Evolutionary conservation across 2,888 invertebrate species (phyloP).

Genomic region (Drepanosiphum platanoidis): DNA sequence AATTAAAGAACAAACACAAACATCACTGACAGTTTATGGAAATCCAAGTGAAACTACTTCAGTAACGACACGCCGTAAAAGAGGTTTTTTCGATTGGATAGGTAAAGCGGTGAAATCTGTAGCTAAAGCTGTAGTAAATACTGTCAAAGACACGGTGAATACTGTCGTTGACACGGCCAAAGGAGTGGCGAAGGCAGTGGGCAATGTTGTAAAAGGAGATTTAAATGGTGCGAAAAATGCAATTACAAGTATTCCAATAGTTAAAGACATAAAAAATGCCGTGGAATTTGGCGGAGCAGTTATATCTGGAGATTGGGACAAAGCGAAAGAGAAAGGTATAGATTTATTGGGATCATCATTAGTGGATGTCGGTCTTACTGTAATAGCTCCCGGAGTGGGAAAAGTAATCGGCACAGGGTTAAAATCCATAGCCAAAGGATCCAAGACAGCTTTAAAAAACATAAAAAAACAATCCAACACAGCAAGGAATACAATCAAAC

Average conservation of each 20-base stretch:
- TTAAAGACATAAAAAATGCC: conserved; percentile 60
- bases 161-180: conserved; percentile 58
- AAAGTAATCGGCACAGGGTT: conserved; percentile 53
- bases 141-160: conserved; percentile 61
- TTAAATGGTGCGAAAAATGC: conserved; percentile 59
- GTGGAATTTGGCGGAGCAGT: conserved; percentile 60
- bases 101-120: conserved; percentile 48
- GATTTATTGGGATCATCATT: conserved; percentile 50
- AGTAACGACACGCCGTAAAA: conserved; percentile 35
- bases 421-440: conserved; percentile 44
- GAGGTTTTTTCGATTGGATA: conserved; percentile 58
- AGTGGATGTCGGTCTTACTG: conserved; percentile 53
- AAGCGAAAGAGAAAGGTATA: conserved; percentile 53
- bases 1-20: conserved; percentile 59
- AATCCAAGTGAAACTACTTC: conserved; percentile 1
- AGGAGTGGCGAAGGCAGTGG: conserved; percentile 56
- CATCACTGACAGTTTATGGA: conserved; percentile 51
- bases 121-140: conserved; percentile 36
- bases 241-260: conserved; percentile 58
- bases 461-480: conserved; percentile 43
- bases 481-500: conserved; percentile 30
- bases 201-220: conserved; percentile 61
- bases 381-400: conserved; percentile 56
- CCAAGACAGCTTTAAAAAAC: conserved; percentile 22
- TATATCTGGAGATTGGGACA: conserved; percentile 61